Conservation (phyloP, 1,140 invertebrate species). For the Drosophila tsacasi region DNA sequence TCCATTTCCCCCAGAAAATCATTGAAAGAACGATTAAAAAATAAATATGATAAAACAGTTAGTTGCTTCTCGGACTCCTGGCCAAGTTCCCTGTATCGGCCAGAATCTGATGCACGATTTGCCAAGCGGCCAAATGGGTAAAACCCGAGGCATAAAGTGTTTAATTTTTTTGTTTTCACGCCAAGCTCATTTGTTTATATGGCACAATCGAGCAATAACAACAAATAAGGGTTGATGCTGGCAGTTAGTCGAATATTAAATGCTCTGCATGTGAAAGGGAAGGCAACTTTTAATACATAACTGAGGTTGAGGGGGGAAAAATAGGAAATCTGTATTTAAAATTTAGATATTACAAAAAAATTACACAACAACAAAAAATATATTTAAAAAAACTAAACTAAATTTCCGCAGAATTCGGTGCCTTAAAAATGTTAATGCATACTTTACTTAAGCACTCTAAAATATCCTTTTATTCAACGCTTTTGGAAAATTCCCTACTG, state of each 20-base stretch:
- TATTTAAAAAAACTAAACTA: no score
- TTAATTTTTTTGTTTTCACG: constrained; percentile 5
- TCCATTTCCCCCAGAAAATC: not conserved
- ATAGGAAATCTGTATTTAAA: no score
- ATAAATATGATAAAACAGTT: constrained; percentile 8
- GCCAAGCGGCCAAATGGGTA: constrained; percentile 30
- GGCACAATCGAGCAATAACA: constrained; percentile 33
- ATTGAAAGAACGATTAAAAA: not conserved
- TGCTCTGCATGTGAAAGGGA: not conserved
- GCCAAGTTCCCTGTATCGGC: constrained; percentile 10
- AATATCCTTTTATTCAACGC: not conserved
- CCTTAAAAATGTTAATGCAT: not conserved
- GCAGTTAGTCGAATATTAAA: not conserved
- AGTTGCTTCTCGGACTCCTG: not conserved
- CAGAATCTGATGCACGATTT: constrained; percentile 57
- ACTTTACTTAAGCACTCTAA: not conserved
- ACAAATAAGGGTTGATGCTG: not conserved
- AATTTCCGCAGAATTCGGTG: not conserved
- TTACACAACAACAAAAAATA: not conserved
- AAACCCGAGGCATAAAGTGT: constrained; percentile 40
- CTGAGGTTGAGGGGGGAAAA: no score
- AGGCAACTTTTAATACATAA: no score
- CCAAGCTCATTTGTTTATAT: constrained; percentile 39
- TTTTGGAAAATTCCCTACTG: not conserved
- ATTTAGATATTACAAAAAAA: not conserved